Conservation (phyloP, 1,140 invertebrate genomes). For the Proales similis region DNA sequence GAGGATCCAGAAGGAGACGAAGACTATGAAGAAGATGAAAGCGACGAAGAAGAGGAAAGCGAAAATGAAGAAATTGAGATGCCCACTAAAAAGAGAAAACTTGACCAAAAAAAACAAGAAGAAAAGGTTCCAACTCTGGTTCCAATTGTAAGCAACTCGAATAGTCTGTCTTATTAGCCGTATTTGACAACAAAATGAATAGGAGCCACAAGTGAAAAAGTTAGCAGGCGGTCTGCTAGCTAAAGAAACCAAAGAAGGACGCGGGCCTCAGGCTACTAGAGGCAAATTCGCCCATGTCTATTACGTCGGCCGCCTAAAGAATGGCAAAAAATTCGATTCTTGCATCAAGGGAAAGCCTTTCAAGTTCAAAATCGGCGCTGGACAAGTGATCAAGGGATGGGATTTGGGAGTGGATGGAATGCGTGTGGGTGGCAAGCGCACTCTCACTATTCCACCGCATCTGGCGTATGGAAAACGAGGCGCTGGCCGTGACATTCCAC, state of each 20-base stretch:
- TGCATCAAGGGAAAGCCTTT: constrained; percentile 31
- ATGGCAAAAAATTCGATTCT: constrained; percentile 32
- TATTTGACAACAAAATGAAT: background rate
- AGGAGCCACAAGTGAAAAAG: constrained; percentile 10
- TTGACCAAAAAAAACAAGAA: constrained; percentile 13
- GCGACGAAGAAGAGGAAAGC: constrained; percentile 2
- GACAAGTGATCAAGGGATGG: constrained; percentile 62
- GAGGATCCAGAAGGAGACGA: constrained; percentile 20
- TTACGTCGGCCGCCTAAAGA: constrained; percentile 27
- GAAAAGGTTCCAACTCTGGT: constrained; percentile 9
- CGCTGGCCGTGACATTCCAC: constrained; percentile 43
- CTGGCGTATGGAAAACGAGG: constrained; percentile 56
- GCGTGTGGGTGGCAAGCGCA: constrained; percentile 81
- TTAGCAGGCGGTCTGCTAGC: background rate
- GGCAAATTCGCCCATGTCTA: constrained; percentile 32
- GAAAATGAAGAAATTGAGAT: constrained; percentile 2
- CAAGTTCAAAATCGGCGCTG: constrained; percentile 27
- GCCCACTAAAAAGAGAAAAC: background rate
- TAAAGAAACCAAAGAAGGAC: constrained; percentile 10
- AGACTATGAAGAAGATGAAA: constrained; percentile 24
- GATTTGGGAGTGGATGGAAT: constrained; percentile 71
- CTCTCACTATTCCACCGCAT: constrained; percentile 69
- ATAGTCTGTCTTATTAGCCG: background rate
- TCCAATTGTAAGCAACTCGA: background rate
- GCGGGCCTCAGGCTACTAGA: constrained; percentile 28